Base-by-base conservation (phyloP, 2,888 invertebrate species). In the Cryptocheilus praepositus region DNA sequence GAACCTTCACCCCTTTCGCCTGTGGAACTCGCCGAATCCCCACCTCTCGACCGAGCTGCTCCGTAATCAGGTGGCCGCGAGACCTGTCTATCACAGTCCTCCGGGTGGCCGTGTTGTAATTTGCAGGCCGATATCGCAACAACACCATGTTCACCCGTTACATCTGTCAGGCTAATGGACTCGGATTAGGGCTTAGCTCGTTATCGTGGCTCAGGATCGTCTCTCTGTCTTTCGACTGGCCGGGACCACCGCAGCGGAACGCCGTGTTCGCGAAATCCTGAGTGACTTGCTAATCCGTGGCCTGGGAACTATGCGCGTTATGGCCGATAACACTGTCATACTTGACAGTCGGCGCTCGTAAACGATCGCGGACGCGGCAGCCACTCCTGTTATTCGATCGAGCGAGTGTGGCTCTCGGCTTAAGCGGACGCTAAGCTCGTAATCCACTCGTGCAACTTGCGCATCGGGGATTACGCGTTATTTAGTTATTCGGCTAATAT, bases 161-260 rank as follows among this genome's bases (percentile, higher is more conserved):
- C 83, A 84, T 84, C 84, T 85, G 84, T 85, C 85, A 83, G 74
- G 77, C 81, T 85, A 84, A 85, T 84, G 81, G 84, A 84, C 81
- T 79, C 73, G 82, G 83, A 83, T 83, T 80, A 83, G 76, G 74
- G 79, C 77, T 80, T 79, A 81, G 73, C 66, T 69, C 74, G 72
- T 81, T 81, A 83, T 81, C 83, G 74, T 81, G 62, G 53, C 67
- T 66, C 76, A 45, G 57, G 68, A 60, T 71, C 71, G 61, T 73
- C 68, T 71, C 73, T 64, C 70, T 76, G 76, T 80, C 79, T 78
- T 80, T 80, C 72, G 49, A 13, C 67, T 60, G 36, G 54, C 28
- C n/a, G 49, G 49, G 60, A 36, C 58, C 60, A 61, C 52, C 71
- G 61, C 61, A 46, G 58, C 61, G 53, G 56, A 52, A 36, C 36